phyloP scores from a whole-genome alignment of 2,113 vertebrate species.

The Xenopus tropicalis region DNA sequence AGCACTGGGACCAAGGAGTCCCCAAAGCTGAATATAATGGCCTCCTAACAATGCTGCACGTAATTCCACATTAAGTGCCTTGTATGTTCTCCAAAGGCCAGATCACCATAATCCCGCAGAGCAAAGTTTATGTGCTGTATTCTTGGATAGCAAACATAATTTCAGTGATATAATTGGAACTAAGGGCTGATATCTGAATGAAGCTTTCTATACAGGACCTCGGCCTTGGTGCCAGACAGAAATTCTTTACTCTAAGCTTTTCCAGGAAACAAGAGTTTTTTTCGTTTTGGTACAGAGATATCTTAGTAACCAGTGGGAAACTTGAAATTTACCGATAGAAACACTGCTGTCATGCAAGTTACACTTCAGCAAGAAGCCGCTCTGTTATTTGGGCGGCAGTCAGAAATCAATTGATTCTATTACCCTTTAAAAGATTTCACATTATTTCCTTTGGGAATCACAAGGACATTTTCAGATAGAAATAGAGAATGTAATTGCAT shows the following conservation, averaged over 20 bases:
- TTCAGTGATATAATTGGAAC: too few species aligned
- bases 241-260: not conserved
- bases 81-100: too few species aligned
- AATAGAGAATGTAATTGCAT: constrained; percentile 26
- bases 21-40: too few species aligned
- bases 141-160: too few species aligned
- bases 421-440: constrained; percentile 33
- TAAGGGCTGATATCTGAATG: too few species aligned
- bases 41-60: too few species aligned
- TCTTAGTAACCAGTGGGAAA: constrained; percentile 11
- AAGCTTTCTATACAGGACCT: too few species aligned
- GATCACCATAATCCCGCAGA: too few species aligned
- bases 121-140: too few species aligned
- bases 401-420: constrained; percentile 20
- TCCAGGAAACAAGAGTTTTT: not conserved
- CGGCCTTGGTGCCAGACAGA: too few species aligned
- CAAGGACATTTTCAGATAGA: constrained; percentile 14
- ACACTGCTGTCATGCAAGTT: constrained; percentile 13
- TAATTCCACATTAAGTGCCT: too few species aligned
- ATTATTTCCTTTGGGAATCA: constrained; percentile 38
- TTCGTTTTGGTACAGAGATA: not conserved
- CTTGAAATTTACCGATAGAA: not conserved
- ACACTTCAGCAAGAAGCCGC: constrained; percentile 11
- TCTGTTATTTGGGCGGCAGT: not conserved
- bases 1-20: too few species aligned